phyloP scores from a whole-genome alignment of 1,140 invertebrate species.

The Drosophila busckii region DNA sequence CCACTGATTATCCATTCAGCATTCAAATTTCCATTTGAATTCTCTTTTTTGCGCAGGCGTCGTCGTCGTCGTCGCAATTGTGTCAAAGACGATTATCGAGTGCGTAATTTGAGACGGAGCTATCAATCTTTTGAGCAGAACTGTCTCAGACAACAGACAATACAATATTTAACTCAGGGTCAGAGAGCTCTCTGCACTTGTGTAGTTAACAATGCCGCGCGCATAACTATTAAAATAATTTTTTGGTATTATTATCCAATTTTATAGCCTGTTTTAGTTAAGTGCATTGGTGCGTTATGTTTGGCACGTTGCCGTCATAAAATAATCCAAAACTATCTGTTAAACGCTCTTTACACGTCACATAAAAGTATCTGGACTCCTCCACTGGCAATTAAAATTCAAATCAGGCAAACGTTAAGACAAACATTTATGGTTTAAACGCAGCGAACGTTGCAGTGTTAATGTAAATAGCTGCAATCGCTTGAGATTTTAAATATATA shows the following conservation, averaged over 20 bases:
- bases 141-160: conserved; percentile 3
- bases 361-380: conserved; percentile 39
- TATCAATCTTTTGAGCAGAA: conserved; percentile 5
- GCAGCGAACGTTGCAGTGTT: not conserved
- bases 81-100: conserved; percentile 8
- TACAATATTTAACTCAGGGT: conserved; percentile 27
- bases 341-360: conserved; percentile 60
- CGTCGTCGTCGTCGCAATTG: conserved; percentile 2
- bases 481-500: too few species aligned
- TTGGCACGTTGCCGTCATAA: conserved; percentile 65
- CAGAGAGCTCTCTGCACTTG: too few species aligned
- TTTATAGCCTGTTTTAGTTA: conserved; percentile 3
- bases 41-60: conserved; percentile 8
- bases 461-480: conserved; percentile 44
- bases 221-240: conserved; percentile 4
- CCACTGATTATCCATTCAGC: not conserved
- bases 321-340: conserved; percentile 66
- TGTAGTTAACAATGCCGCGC: conserved; percentile 10
- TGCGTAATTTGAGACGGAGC: conserved; percentile 6
- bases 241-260: not conserved
- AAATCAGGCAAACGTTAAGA: conserved; percentile 38
- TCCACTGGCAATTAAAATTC: conserved; percentile 48
- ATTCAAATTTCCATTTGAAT: not conserved
- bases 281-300: conserved; percentile 27
- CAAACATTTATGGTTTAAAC: not conserved